Conservation (phyloP, 2,888 invertebrate species). For the Lithodes maja region DNA sequence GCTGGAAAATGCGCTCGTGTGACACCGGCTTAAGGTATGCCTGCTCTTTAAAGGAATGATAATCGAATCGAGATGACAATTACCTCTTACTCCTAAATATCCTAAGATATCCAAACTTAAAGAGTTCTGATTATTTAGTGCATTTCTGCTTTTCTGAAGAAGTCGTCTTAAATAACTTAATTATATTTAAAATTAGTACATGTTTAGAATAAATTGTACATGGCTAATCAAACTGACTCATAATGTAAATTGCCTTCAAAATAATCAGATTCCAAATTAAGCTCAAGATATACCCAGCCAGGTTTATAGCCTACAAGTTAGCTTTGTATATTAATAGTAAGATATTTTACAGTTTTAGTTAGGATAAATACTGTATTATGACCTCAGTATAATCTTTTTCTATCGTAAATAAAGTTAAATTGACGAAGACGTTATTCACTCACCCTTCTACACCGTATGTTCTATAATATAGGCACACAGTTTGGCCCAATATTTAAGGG, state of each 20-base stretch:
- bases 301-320: background rate
- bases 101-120: too few species aligned
- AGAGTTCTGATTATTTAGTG: too few species aligned
- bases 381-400: constrained; percentile 14
- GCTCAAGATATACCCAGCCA: background rate
- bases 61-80: too few species aligned
- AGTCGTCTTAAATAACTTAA: background rate
- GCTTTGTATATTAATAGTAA: constrained; percentile 3
- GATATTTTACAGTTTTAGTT: constrained; percentile 7
- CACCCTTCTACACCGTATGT: too few species aligned
- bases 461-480: too few species aligned
- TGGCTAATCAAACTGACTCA: background rate
- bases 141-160: background rate
- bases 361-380: background rate
- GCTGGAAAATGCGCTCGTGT: too few species aligned
- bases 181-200: background rate
- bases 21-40: too few species aligned
- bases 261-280: too few species aligned
- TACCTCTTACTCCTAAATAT: too few species aligned
- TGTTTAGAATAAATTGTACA: background rate
- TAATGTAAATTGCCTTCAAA: too few species aligned
- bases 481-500: too few species aligned
- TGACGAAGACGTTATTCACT: background rate
- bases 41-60: too few species aligned
- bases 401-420: constrained; percentile 3